A percentile compares a stretch with the other conserved stretches of the same genome.
phyloP scores from a whole-genome alignment of 2,888 invertebrate species.

The Dicyrtoma fusca region DNA sequence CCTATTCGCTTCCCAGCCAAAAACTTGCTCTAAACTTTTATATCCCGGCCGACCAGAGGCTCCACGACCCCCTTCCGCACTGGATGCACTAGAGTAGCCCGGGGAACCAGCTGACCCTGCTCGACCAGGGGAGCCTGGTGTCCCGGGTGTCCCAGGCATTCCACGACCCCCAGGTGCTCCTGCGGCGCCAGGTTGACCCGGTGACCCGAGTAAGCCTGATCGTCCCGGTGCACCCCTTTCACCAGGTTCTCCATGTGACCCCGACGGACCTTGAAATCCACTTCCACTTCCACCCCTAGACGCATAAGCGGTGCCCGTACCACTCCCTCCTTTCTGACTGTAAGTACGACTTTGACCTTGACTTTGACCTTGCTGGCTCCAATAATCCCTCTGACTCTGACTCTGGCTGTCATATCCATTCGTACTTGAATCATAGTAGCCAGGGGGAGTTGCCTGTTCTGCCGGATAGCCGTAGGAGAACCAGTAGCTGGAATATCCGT shows the following conservation, averaged over 20 bases:
- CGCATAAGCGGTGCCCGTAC: no score
- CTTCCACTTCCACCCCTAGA: no score
- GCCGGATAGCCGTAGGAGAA: no score
- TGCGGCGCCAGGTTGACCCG: not conserved
- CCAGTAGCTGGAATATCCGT: not conserved
- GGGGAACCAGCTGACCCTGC: not conserved
- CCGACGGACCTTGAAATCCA: no score
- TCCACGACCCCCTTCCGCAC: not conserved
- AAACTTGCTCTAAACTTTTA: not conserved
- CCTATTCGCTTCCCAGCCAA: not conserved
- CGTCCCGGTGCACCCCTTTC: not conserved
- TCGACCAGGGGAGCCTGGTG: not conserved
- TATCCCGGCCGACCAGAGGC: not conserved
- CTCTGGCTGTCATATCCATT: no score
- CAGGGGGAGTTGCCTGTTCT: no score
- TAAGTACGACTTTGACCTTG: no score
- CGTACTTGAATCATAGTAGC: no score
- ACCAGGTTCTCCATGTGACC: no score
- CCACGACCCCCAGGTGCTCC: constrained; percentile 1
- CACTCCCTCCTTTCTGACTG: no score
- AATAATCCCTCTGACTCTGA: no score
- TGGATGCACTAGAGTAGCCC: not conserved
- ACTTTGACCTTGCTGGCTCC: not conserved
- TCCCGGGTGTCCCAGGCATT: not conserved
- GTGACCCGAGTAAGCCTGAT: not conserved